A percentile compares a stretch with the other conserved stretches of the same genome.
Conservation (phyloP, 2,888 invertebrate genomes). For the Auanema freiburgensis region DNA sequence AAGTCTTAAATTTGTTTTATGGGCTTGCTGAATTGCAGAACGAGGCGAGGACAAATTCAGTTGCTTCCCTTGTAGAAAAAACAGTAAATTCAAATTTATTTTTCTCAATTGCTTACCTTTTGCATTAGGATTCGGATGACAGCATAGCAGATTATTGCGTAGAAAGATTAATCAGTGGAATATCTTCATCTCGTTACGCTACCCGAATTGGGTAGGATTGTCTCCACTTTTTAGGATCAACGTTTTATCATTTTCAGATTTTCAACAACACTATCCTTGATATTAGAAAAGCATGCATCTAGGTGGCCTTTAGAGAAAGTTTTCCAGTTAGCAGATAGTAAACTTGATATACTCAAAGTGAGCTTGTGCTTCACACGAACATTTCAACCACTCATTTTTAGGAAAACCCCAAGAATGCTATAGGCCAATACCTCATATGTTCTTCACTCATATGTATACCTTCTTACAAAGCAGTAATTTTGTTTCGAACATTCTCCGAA, state of each 20-base stretch:
- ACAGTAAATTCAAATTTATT: slow-evolving; percentile 22
- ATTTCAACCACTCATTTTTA: neutral
- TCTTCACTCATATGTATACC: neutral
- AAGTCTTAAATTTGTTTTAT: slow-evolving; percentile 39
- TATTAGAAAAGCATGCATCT: slow-evolving; percentile 20
- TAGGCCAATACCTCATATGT: neutral
- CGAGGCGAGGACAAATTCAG: slow-evolving; percentile 25
- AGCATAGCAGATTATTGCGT: slow-evolving; percentile 28
- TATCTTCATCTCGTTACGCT: slow-evolving; percentile 41
- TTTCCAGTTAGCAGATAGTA: slow-evolving; percentile 33
- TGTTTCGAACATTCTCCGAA: neutral
- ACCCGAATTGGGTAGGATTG: slow-evolving; percentile 32
- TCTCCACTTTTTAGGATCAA: no score
- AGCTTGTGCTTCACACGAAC: neutral
- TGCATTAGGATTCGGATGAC: slow-evolving; percentile 22
- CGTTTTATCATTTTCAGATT: slow-evolving; percentile 8
- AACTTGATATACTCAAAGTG: slow-evolving; percentile 31
- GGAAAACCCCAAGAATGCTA: neutral
- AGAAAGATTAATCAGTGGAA: slow-evolving; percentile 39
- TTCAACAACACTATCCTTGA: slow-evolving; percentile 22
- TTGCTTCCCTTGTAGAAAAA: slow-evolving; percentile 26
- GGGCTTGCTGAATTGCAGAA: slow-evolving; percentile 40
- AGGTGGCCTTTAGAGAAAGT: slow-evolving; percentile 33
- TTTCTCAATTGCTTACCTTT: neutral
- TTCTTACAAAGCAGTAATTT: neutral